Percentiles rank a stretch among this genome's conserved stretches.
Evolutionary conservation across 2,888 invertebrate species (phyloP).

Genomic region (Athalia cordata): DNA sequence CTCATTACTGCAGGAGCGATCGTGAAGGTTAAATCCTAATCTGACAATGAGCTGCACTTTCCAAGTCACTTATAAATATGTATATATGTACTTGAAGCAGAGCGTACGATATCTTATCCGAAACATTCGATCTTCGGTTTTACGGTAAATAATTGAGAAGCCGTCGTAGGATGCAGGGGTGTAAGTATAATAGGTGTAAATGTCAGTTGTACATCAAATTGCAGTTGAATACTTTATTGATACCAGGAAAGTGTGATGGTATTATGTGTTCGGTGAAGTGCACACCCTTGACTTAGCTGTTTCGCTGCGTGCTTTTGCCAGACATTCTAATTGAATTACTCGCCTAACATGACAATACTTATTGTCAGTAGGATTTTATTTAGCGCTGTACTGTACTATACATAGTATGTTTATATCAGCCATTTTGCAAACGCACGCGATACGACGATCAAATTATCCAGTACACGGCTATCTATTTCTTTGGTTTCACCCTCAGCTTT

Average conservation of each 20-base stretch:
- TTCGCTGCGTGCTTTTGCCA: not conserved
- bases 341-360: too few relatives aligned
- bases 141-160: not conserved
- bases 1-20: not conserved
- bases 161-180: too few relatives aligned
- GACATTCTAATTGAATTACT: slow-evolving; percentile 21
- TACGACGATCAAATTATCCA: too few relatives aligned
- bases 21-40: too few relatives aligned
- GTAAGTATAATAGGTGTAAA: not conserved
- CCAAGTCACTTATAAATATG: too few relatives aligned
- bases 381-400: too few relatives aligned
- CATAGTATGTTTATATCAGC: too few relatives aligned
- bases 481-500: too few relatives aligned
- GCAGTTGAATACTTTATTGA: not conserved
- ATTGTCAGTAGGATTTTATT: too few relatives aligned
- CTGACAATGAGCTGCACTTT: too few relatives aligned
- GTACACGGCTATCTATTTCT: too few relatives aligned
- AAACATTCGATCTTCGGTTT: not conserved
- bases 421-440: too few relatives aligned
- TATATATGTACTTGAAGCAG: not conserved
- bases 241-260: not conserved
- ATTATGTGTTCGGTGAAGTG: not conserved
- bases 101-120: not conserved
- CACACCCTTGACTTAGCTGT: not conserved
- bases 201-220: not conserved